These are phyloP conservation scores for Tetragnatha montana DNA, from an alignment of 2,888 invertebrate species.

Conservation along the genomic window DNA sequence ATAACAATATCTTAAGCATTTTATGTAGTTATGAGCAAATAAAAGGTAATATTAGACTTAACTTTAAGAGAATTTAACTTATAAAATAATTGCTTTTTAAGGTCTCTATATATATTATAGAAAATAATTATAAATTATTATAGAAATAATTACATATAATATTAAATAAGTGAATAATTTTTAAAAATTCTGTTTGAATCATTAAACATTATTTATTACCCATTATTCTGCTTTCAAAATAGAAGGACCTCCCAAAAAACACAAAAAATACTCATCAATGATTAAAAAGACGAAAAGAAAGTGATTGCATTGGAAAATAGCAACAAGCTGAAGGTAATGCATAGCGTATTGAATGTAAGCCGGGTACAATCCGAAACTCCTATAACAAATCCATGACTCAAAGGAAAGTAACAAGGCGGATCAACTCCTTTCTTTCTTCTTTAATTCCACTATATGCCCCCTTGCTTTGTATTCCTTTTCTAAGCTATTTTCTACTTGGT, in stretches of 20 bases:
- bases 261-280: too few species aligned
- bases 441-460: constrained; percentile 6
- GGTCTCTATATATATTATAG: too few species aligned
- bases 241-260: too few species aligned
- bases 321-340: background rate
- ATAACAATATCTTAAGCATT: background rate
- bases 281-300: too few species aligned
- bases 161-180: too few species aligned
- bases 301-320: too few species aligned
- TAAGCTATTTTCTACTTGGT: constrained; percentile 53
- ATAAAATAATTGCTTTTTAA: background rate
- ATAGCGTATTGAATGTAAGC: constrained; percentile 38
- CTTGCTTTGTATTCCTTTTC: constrained; percentile 35
- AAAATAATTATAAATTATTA: too few species aligned
- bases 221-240: too few species aligned
- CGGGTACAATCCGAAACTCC: constrained; percentile 8
- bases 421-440: constrained; percentile 30
- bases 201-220: too few species aligned
- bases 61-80: too few species aligned
- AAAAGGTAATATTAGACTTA: background rate
- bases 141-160: background rate
- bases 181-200: too few species aligned
- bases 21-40: background rate
- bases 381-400: constrained; percentile 54
- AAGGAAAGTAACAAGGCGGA: constrained; percentile 37